A percentile compares a stretch with the other conserved stretches of the same genome.
Evolutionary conservation across 2,888 invertebrate species (phyloP).

Genomic region (Neoitamus cyanurus): DNA sequence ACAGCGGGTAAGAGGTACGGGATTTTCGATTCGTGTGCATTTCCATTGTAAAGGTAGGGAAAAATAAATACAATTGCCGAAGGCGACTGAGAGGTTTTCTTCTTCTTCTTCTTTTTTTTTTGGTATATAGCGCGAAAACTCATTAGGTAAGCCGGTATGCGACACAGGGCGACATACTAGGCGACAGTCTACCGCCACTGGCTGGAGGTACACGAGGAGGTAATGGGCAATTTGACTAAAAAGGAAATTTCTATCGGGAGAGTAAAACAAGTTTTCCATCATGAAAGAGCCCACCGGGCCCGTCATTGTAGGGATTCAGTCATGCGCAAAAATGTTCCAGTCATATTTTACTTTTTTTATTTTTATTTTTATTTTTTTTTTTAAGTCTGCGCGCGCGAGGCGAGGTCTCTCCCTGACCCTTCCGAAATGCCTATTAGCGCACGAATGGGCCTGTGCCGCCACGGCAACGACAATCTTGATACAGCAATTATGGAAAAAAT

Average conservation of each 20-base stretch:
- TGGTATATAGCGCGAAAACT: neutral
- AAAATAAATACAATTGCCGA: neutral
- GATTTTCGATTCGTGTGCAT: no score
- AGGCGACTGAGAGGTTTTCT: no score
- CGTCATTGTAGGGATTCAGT: neutral
- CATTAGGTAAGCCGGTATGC: no score
- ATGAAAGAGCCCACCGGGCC: neutral
- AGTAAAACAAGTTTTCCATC: neutral
- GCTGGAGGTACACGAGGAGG: no score
- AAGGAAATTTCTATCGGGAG: no score
- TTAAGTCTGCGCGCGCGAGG: neutral
- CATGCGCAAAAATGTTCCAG: conserved; percentile 10
- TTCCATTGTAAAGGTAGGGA: neutral
- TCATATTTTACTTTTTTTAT: neutral
- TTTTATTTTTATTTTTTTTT: neutral
- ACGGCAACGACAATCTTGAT: no score
- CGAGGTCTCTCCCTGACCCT: neutral
- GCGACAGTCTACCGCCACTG: no score
- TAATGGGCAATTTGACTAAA: neutral
- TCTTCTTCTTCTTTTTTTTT: no score
- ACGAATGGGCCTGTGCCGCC: no score
- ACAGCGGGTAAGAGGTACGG: neutral
- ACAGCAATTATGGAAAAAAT: no score
- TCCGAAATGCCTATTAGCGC: neutral
- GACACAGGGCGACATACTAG: no score